These are phyloP conservation scores for Monochamus saltuarius DNA, from an alignment of 1,140 invertebrate genomes.

Conservation along the genomic window DNA sequence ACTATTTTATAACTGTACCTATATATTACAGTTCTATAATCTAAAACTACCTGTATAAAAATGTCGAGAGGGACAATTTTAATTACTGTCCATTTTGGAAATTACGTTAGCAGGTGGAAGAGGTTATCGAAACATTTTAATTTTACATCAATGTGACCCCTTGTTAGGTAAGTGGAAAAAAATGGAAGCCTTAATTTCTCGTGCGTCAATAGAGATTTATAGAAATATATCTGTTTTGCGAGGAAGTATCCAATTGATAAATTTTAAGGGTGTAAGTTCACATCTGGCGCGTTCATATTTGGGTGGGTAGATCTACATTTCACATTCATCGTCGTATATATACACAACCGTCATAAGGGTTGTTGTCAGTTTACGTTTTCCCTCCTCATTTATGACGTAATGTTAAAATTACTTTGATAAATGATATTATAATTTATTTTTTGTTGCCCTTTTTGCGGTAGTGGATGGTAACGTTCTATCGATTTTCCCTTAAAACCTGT, in stretches of 20 bases:
- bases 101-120: no score
- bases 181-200: no score
- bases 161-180: no score
- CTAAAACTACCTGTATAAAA: no score
- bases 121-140: no score
- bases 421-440: conserved; percentile 40
- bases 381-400: conserved; percentile 34
- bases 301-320: conserved; percentile 39
- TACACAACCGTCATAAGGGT: no score
- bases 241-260: conserved; percentile 33
- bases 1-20: no score
- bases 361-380: conserved; percentile 30
- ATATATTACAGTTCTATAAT: no score
- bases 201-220: conserved; percentile 12
- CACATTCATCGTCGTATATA: conserved; percentile 33
- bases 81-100: no score
- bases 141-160: no score
- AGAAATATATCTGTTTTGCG: conserved; percentile 27
- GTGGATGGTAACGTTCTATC: not conserved
- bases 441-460: conserved; percentile 13
- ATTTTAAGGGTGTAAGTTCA: conserved; percentile 38
- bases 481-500: not conserved
- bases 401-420: conserved; percentile 38
- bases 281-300: conserved; percentile 37
- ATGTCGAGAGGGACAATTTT: no score